Conservation (phyloP, 2,113 vertebrate genomes). For the Oreocharis arfaki region DNA sequence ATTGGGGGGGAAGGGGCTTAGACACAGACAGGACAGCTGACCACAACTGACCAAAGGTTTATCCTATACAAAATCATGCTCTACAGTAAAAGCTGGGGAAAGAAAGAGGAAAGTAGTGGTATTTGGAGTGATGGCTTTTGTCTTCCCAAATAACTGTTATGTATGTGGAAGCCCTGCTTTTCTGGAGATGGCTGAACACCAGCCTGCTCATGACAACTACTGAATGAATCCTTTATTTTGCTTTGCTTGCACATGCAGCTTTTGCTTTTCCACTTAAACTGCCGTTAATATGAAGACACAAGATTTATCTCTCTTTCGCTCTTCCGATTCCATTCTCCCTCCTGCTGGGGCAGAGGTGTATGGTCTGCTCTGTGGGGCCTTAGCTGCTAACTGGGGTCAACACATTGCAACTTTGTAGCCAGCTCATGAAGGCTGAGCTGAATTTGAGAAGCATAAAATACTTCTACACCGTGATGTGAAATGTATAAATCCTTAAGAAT, state of each 20-base stretch:
- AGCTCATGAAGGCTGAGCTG: neutral
- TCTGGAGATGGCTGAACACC: neutral
- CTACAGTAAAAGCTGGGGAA: neutral
- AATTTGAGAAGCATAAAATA: neutral
- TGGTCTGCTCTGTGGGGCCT: neutral
- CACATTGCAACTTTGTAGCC: neutral
- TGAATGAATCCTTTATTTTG: neutral
- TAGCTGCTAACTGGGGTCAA: neutral
- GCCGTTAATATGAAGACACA: accelerated
- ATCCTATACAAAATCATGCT: neutral
- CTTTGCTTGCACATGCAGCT: neutral
- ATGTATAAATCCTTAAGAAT: neutral
- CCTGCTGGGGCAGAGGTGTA: neutral
- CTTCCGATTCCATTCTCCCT: neutral
- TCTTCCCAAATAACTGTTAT: neutral
- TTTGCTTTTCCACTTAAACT: neutral
- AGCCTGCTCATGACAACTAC: neutral
- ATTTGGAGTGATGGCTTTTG: neutral
- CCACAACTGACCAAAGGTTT: neutral
- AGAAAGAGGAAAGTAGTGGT: neutral
- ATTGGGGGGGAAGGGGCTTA: accelerated
- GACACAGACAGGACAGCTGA: neutral
- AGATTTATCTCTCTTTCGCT: neutral
- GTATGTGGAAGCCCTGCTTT: neutral
- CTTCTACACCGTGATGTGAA: neutral